A percentile compares a stretch with the other conserved stretches of the same genome.
phyloP scores from a whole-genome alignment of 2,888 invertebrate species.

The Volucella inanis region DNA sequence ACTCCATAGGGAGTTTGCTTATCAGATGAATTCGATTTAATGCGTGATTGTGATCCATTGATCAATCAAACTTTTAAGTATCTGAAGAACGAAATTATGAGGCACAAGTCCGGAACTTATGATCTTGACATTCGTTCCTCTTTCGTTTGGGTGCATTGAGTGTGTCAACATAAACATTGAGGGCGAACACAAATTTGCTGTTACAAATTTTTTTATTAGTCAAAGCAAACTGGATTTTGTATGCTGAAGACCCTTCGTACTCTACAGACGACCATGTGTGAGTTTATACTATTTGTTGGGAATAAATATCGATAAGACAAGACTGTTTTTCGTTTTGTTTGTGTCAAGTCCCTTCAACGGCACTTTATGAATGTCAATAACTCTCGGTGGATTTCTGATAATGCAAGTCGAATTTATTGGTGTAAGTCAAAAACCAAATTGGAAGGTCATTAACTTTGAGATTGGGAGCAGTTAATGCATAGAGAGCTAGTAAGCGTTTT shows the following conservation, averaged over 20 bases:
- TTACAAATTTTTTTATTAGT: conserved; percentile 38
- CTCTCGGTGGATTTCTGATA: conserved; percentile 14
- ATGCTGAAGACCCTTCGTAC: conserved; percentile 26
- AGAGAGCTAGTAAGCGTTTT: no score
- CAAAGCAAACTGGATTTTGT: conserved; percentile 13
- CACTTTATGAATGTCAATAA: conserved; percentile 29
- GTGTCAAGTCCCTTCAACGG: neutral
- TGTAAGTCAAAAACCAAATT: conserved; percentile 7
- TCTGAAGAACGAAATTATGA: conserved; percentile 33
- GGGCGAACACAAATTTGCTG: conserved; percentile 43
- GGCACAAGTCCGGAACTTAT: conserved; percentile 56
- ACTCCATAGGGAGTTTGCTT: conserved; percentile 31
- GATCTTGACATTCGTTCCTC: conserved; percentile 35
- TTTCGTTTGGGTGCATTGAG: conserved; percentile 45
- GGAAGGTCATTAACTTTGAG: neutral
- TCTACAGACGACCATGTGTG: conserved; percentile 41
- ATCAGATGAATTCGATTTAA: conserved; percentile 27
- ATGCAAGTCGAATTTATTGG: neutral
- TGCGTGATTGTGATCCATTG: conserved; percentile 63
- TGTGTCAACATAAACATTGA: conserved; percentile 48
- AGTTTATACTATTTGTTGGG: conserved; percentile 38
- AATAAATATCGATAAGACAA: conserved; percentile 49
- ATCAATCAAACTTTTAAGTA: conserved; percentile 56
- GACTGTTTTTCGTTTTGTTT: conserved; percentile 4
- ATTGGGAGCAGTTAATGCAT: no score